Base-by-base conservation (phyloP, 2,113 vertebrate genomes). In the Bungarus multicinctus region DNA sequence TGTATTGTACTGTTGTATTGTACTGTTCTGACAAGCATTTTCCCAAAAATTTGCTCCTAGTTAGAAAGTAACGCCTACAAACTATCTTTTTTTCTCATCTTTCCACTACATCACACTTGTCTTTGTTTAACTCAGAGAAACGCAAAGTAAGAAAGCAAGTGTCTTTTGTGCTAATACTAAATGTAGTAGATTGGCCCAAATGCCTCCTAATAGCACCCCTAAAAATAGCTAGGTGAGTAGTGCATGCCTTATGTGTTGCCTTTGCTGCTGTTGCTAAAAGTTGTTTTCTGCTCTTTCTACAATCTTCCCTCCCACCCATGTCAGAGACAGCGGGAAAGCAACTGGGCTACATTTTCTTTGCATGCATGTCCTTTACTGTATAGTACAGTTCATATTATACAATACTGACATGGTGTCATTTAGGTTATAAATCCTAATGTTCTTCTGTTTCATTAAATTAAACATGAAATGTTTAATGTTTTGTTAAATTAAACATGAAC, bases 401-500 rank as follows among this genome's bases (percentile, higher is more conserved):
- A 93, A 91, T 94, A 93, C 96, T 93, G 96, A 96, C 96, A 96
- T 1, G 50, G 93, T 95, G 97, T 95, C 97, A 55, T 91, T 95
- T 96, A 96, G 96, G 97, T 93, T 96, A 96, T 94, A 97, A 97
- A 98, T 97, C 96, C 97, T 96, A 94, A 93, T 91, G 45, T 96
- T 96, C 96, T 92, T 94, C 96, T 95, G 94, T 96, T 97, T 95
- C 96, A 96, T 98, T 97, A 97, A 97, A 97, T 98, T 97, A 98
- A 97, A 98, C 96, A 97, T 96, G 97, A 97, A 97, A 97, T 97
- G 96, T 97, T 97, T 95, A 96, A 97, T 97, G 96, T 97, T 97
- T 97, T 97, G 91, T 96, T 97, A 95, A 98, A 98, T 98, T 97
- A 98, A 98, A 98, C 96, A 98, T 97, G 94, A 97, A 97, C 95